Evolutionary conservation across 2,797 vertebrate genomes (phyloP).

Genomic region (Geotrypetes seraphini): DNA sequence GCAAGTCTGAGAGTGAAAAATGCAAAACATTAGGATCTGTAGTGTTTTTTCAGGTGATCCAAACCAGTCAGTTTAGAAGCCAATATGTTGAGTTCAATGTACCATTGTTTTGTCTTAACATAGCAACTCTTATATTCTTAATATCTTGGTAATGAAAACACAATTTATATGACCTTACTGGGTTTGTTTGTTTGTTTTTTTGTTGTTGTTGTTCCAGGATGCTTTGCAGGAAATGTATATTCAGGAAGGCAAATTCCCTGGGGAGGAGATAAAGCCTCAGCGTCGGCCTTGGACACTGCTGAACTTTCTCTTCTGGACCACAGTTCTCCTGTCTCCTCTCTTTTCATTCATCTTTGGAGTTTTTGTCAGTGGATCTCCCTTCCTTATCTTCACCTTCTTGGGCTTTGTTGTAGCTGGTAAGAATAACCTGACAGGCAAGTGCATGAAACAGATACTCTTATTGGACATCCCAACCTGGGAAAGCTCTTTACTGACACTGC

Average conservation of each 20-base stretch:
- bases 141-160: too few relatives aligned
- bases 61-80: too few relatives aligned
- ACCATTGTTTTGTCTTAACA: too few relatives aligned
- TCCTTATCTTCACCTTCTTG: conserved; percentile 86
- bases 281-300: conserved; percentile 85
- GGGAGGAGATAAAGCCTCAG: conserved; percentile 65
- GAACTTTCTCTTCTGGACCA: conserved; percentile 94
- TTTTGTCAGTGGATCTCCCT: conserved; percentile 86
- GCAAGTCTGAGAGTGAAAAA: too few relatives aligned
- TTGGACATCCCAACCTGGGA: not conserved
- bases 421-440: not conserved
- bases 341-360: conserved; percentile 87
- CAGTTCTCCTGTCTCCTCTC: conserved; percentile 86
- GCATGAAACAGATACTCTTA: not conserved
- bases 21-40: too few relatives aligned
- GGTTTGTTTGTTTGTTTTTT: too few relatives aligned
- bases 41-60: too few relatives aligned
- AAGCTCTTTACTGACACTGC: fast-evolving
- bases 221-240: conserved; percentile 84
- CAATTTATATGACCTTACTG: too few relatives aligned
- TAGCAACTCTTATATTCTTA: too few relatives aligned
- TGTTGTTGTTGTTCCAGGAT: conserved; percentile 64
- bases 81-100: too few relatives aligned
- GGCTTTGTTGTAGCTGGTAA: conserved; percentile 88
- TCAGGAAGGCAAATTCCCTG: conserved; percentile 80